phyloP scores from a whole-genome alignment of 2,888 invertebrate species.

The Gisinianus flammeolus region DNA sequence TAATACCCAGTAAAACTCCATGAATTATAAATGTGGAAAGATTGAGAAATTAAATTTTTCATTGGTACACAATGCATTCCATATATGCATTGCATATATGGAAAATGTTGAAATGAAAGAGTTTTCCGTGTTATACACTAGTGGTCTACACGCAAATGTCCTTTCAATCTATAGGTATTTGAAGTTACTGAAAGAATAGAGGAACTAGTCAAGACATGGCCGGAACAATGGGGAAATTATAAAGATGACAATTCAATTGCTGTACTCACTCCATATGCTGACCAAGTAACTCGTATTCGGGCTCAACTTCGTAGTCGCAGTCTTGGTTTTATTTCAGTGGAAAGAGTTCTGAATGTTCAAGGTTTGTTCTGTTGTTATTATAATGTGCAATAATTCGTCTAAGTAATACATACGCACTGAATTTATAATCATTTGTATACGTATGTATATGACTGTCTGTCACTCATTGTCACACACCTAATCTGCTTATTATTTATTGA shows the following conservation, averaged over 20 bases:
- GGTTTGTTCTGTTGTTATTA: conserved; percentile 63
- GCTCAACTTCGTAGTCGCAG: conserved; percentile 75
- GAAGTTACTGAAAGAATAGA: conserved; percentile 78
- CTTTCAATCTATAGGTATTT: conserved; percentile 65
- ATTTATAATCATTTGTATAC: not conserved
- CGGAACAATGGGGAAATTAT: conserved; percentile 70
- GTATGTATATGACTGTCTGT: not conserved
- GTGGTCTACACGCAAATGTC: not conserved
- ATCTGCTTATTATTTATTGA: not conserved
- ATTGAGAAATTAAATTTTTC: not conserved
- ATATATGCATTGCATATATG: not conserved
- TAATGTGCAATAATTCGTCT: too few relatives aligned
- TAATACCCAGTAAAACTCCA: too few relatives aligned
- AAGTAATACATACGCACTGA: not conserved
- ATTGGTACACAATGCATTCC: not conserved
- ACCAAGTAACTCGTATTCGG: conserved; percentile 77
- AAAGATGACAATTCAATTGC: conserved; percentile 72
- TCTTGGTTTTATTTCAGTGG: conserved; percentile 78
- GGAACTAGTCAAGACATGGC: conserved; percentile 76
- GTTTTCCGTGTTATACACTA: not conserved
- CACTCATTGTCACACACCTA: not conserved
- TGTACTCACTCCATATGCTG: conserved; percentile 80
- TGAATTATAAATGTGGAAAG: not conserved
- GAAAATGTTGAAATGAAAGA: not conserved
- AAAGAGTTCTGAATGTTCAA: conserved; percentile 81